A percentile compares a stretch with the other conserved stretches of the same genome.
phyloP scores from a whole-genome alignment of 2,797 vertebrate species.

The Paratrypauchen microcephalus region DNA sequence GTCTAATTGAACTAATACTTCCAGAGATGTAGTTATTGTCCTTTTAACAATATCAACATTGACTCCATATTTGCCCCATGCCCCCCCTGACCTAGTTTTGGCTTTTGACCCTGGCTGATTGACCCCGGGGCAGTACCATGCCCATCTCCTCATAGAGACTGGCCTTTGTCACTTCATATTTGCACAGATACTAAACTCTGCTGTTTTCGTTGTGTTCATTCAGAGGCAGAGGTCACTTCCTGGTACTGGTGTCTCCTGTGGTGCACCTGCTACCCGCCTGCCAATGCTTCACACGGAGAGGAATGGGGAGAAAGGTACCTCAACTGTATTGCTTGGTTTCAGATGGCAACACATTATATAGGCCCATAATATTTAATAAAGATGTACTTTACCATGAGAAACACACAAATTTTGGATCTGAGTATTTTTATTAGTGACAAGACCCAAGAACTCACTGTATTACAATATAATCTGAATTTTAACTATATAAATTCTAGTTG shows the following conservation, averaged over 20 bases:
- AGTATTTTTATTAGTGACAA: too few relatives aligned
- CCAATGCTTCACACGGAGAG: slow-evolving; percentile 41
- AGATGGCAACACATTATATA: too few relatives aligned
- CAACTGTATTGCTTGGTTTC: neutral
- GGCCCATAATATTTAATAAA: too few relatives aligned
- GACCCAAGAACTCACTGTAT: too few relatives aligned
- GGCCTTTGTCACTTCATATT: slow-evolving; percentile 83
- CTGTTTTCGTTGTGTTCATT: slow-evolving; percentile 65
- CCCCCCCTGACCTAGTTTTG: slow-evolving; percentile 91
- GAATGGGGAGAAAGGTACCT: slow-evolving; percentile 33
- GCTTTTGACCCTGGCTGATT: slow-evolving; percentile 85
- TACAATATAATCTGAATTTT: too few relatives aligned
- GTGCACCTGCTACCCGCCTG: slow-evolving; percentile 62
- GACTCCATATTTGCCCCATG: slow-evolving; percentile 26
- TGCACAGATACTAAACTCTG: slow-evolving; percentile 70
- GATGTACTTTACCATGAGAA: too few relatives aligned
- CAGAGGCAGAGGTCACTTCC: slow-evolving; percentile 65
- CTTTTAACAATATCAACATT: slow-evolving; percentile 16
- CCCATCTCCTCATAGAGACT: slow-evolving; percentile 81
- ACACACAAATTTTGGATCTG: too few relatives aligned
- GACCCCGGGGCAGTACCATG: slow-evolving; percentile 76
- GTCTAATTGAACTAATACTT: neutral
- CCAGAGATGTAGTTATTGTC: slow-evolving; percentile 10
- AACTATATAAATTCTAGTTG: too few relatives aligned
- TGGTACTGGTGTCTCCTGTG: slow-evolving; percentile 31